Percentiles rank a stretch among this genome's conserved stretches.
These are phyloP conservation scores for Numenius arquata DNA, from an alignment of 2,113 vertebrate genomes.

Conservation along the genomic window DNA sequence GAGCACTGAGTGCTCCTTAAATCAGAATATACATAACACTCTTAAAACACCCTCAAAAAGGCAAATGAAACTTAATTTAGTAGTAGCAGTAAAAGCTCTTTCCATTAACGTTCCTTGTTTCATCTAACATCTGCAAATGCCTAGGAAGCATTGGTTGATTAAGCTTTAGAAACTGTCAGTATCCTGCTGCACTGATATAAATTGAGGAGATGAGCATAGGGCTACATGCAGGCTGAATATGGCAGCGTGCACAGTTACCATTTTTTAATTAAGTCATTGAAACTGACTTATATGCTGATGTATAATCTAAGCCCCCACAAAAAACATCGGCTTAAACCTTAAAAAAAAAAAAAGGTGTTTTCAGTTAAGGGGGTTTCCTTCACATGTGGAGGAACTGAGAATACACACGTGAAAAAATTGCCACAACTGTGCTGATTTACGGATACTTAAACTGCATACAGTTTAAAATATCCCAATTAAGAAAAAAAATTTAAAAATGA, in stretches of 20 bases:
- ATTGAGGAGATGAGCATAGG: background rate
- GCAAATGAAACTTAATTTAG: constrained; percentile 15
- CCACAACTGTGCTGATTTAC: background rate
- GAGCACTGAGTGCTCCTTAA: background rate
- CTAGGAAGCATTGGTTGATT: background rate
- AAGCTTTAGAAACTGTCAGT: background rate
- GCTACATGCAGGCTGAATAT: background rate
- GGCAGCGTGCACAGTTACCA: background rate
- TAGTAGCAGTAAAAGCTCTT: background rate
- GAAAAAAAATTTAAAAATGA: background rate
- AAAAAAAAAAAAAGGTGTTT: background rate
- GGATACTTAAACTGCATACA: background rate
- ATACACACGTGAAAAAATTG: fast-evolving
- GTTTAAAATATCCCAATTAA: background rate
- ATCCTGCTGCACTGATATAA: background rate
- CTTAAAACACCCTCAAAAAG: background rate
- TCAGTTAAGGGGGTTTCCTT: background rate
- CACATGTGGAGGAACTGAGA: background rate
- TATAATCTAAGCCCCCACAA: background rate
- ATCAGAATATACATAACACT: background rate
- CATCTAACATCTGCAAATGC: background rate
- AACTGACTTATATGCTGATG: background rate
- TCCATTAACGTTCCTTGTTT: background rate
- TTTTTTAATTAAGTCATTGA: background rate
- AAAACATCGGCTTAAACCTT: background rate